Evolutionary conservation across 2,797 vertebrate species (phyloP).

Genomic region (Zalophus californianus): DNA sequence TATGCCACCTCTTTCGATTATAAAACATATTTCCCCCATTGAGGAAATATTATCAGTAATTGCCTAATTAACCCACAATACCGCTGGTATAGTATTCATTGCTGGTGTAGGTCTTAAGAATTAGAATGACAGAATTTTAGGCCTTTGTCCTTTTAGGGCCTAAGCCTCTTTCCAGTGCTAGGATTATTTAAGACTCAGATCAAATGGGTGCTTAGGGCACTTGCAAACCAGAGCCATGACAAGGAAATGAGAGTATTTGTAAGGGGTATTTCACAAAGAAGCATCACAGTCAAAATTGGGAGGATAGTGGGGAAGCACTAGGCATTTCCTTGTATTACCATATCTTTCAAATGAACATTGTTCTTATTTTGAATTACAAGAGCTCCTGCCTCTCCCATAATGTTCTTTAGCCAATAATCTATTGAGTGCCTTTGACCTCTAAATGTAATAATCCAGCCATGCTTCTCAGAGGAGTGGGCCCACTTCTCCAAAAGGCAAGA

Average conservation of each 20-base stretch:
- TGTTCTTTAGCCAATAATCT: background rate
- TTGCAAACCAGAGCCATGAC: background rate
- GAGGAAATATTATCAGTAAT: background rate
- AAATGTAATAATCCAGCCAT: background rate
- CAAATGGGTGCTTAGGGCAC: background rate
- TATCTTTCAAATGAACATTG: background rate
- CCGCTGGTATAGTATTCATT: background rate
- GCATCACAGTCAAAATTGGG: background rate
- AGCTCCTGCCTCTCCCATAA: background rate
- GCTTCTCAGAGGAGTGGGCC: background rate
- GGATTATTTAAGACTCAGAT: background rate
- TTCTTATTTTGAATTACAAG: background rate
- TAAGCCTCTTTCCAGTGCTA: background rate
- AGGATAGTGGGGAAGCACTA: fast-evolving
- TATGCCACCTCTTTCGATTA: background rate
- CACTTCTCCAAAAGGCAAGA: background rate
- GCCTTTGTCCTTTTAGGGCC: background rate
- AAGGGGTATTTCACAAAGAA: background rate
- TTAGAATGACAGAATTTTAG: background rate
- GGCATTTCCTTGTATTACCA: background rate
- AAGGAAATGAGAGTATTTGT: background rate
- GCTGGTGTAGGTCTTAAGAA: background rate
- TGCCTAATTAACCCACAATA: background rate
- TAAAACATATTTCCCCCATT: background rate
- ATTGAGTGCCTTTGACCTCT: background rate